Percentiles rank a stretch among this genome's conserved stretches.
phyloP scores from a whole-genome alignment of 2,888 invertebrate genomes.

The Ophion costatus region DNA sequence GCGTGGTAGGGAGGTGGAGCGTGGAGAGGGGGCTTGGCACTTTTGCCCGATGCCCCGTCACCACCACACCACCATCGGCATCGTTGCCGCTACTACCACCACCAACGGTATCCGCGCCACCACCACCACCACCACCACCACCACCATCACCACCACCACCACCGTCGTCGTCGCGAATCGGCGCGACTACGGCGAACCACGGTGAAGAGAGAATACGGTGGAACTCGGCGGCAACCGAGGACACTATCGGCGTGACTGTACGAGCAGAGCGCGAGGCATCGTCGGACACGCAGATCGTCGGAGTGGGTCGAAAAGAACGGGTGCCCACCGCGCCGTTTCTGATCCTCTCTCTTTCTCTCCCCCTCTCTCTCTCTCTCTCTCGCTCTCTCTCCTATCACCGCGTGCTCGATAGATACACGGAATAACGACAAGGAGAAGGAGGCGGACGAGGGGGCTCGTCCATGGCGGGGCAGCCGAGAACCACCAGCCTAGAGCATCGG shows the following conservation, averaged over 20 bases:
- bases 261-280: conserved; percentile 69
- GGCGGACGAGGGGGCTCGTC: conserved; percentile 50
- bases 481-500: conserved; percentile 71
- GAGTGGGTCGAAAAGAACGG: conserved; percentile 79
- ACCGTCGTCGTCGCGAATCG: conserved; percentile 32
- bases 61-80: conserved; percentile 43
- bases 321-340: conserved; percentile 61
- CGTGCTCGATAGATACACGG: conserved; percentile 42
- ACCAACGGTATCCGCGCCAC: conserved; percentile 34
- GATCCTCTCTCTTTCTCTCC: conserved; percentile 16
- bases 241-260: conserved; percentile 65
- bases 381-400: conserved; percentile 39
- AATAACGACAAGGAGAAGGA: conserved; percentile 28
- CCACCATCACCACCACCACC: conserved; percentile 33
- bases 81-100: conserved; percentile 17
- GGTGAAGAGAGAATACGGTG: conserved; percentile 52
- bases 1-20: conserved; percentile 66
- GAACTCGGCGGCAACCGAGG: conserved; percentile 55
- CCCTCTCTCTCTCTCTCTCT: background rate
- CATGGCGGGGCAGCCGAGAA: conserved; percentile 73
- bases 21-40: background rate
- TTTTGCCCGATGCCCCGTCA: conserved; percentile 40
- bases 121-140: conserved; percentile 23
- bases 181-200: conserved; percentile 54
- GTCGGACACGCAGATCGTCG: conserved; percentile 78